Evolutionary conservation across 2,113 vertebrate species (phyloP), one percentile per base, ranked within the genome.

Genomic region (Platichthys flesus): DNA sequence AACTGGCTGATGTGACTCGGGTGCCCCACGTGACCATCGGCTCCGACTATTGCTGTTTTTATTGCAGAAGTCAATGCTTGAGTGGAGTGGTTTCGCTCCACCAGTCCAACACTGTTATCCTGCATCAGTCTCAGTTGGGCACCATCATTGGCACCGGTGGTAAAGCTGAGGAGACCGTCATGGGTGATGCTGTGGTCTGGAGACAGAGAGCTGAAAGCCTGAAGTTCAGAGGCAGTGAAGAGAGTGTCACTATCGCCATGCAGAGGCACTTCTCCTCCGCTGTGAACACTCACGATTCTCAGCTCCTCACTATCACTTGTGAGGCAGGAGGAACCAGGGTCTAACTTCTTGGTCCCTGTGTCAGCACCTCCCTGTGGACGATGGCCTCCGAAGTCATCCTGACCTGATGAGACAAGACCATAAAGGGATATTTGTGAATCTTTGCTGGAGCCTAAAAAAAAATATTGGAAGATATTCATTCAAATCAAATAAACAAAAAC

Each of bases 231-330:
- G 2, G 62, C 63, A 24, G 83, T 74, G 58, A 91, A 93, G 59
- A 91, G 85, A 14, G 49, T 74, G 57, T 86, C 75, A 2, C 65
- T 61, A 26, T 74, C 70, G 5, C 89, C 87, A 61, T 88, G 81
- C 18, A 90, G 82, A 40, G 83, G 82, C 10, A 75, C 90, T 55
- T 90, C 81, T 4, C 71, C 89, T 70, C 80, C 69, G 18, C 89
- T 82, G 8, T 85, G 88, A 78, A 92, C 71, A 7, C 87, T 90
- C 60, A 92, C 57, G 4, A 90, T 92, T 68, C 82, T 81, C 80
- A 87, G 84, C n/a, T 88, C 84, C 26, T 72, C 28, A 0, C 71
- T 42, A 28, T 59, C 57, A 60, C 18, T 47, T 2, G 74, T 55
- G 26, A 76, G 54, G 10, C 65, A 70, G 63, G 86, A 81, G 1